Evolutionary conservation across 2,797 vertebrate genomes (phyloP), one percentile per base, ranked within the genome.

Genomic region (Enteromius thamalakanensis): DNA sequence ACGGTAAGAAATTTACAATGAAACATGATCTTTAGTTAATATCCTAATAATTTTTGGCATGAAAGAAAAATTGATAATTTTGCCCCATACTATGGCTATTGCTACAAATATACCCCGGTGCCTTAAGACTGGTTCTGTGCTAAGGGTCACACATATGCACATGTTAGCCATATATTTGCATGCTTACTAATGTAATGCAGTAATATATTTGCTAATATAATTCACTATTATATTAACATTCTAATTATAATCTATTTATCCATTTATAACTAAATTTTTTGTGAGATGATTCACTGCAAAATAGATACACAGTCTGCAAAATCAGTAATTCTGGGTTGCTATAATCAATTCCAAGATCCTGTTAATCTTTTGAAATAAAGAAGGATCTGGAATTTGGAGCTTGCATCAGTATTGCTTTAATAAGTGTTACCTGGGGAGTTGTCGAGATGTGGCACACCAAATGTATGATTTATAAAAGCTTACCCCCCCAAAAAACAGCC

Each of bases 401-500:
- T 69, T 76, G 64, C 62, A 58, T 69, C 37, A 60, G 74, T 29
- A 76, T 65, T 82, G 47, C 49, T 82, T 68, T 76, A 69, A 82
- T 76, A 82, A 55, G 70, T 21, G 80, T 74, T 81, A 81, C 58
- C 58, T 40, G 70, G 3, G 29, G 11, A 21, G 26, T 51, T 67
- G 42, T 21, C 7, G 45, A 67, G 26, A 55, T 45, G 11, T 76
- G 47, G 72, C 62, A 11, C 58, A 45, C 62, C n/a, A 11, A 76
- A 82, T 65, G 45, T 74, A 75, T 65, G 58, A 65, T 81, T 81
- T 81, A 81, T 74, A 81, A 32, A 64, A 62, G 23, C 58, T 77
- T 32, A 68, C 26, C 26, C 11, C 37, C 3, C 3, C 3, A 21
- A n/a, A 21, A 79, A n/a, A 14, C 32, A 11, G 21, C 40, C 49